These are phyloP conservation scores for Oppia nitens DNA, from an alignment of 1,140 invertebrate genomes.

Conservation along the genomic window DNA sequence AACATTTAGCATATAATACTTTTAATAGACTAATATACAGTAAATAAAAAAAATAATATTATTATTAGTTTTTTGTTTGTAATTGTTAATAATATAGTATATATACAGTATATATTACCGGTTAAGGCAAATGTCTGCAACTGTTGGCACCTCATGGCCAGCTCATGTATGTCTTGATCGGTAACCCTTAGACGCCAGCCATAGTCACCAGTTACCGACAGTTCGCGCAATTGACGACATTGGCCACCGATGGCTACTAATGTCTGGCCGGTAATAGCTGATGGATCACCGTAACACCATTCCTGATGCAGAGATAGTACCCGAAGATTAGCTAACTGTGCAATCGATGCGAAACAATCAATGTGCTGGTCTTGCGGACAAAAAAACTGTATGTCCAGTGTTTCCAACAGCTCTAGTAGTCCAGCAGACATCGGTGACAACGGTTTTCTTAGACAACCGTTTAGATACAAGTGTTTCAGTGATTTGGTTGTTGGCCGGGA, in stretches of 20 bases:
- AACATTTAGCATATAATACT: too few species aligned
- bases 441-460: too few species aligned
- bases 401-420: too few species aligned
- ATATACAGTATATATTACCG: background rate
- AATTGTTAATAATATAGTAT: too few species aligned
- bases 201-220: conserved; percentile 1
- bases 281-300: conserved; percentile 1
- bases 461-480: background rate
- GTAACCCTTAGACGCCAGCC: conserved; percentile 1
- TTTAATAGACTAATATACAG: too few species aligned
- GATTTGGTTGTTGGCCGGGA: too few species aligned
- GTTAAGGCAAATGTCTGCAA: background rate
- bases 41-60: too few species aligned
- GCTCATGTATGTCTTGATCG: background rate
- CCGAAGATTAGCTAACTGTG: background rate
- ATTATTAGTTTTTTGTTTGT: too few species aligned
- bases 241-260: background rate
- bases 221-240: background rate
- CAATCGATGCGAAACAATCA: background rate
- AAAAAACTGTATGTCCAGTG: background rate
- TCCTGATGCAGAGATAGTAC: conserved; percentile 1
- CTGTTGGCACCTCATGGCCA: background rate
- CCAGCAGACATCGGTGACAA: too few species aligned
- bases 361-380: background rate
- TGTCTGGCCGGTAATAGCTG: background rate